Conservation (phyloP, 2,888 invertebrate species). For the Agonopterix arenella region DNA sequence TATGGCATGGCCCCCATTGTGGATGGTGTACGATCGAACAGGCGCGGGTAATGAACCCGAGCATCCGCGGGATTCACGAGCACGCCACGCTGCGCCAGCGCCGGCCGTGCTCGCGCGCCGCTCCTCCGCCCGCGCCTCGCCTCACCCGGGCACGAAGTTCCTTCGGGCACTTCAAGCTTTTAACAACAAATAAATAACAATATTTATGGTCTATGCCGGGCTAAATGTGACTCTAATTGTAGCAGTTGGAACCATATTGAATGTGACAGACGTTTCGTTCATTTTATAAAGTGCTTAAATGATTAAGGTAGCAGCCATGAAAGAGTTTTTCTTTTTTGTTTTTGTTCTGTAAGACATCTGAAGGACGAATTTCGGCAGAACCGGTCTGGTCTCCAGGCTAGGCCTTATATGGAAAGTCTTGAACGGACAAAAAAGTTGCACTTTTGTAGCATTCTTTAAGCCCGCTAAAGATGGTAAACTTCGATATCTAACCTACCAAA, state of each 20-base stretch:
- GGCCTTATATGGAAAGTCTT: no score
- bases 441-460: no score
- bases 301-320: no score
- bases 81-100: conserved; percentile 10
- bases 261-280: no score
- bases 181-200: conserved; percentile 23
- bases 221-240: conserved; percentile 7
- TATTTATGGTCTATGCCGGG: conserved; percentile 20
- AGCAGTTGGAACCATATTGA: no score
- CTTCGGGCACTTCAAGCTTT: conserved; percentile 29
- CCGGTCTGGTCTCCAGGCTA: not conserved
- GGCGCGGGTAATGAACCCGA: conserved; percentile 68
- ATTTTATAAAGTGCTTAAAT: no score
- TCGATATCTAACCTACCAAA: no score
- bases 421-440: no score
- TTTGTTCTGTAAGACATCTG: not conserved
- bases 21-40: conserved; percentile 37
- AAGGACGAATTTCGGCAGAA: not conserved
- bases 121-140: conserved; percentile 20
- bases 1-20: conserved; percentile 48
- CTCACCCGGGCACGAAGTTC: conserved; percentile 34
- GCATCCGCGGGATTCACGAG: conserved; percentile 12
- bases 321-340: no score
- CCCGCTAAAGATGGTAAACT: no score
- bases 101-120: conserved; percentile 12